Evolutionary conservation across 1,140 invertebrate genomes (phyloP), one percentile per base, ranked within the genome.

Genomic region (Leptopilina boulardi): DNA sequence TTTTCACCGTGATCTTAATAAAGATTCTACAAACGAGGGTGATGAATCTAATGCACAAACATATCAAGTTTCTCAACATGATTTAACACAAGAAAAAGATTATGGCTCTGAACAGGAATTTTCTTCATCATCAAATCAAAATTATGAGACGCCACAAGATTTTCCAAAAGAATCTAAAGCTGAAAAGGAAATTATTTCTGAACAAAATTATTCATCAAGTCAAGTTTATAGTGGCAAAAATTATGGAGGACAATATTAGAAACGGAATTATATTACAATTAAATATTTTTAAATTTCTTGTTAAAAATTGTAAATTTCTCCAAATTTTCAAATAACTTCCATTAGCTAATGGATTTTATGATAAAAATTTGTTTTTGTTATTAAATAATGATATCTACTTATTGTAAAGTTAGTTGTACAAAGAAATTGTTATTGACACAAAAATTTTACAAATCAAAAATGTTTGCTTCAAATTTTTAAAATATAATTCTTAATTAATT

Each of bases 31-130:
- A 26, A 70, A 75, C 78, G 75, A 38, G 26, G 56, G 51, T 4
- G 51, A 66, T 76, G 78, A 81, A 66, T 66, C 59, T 66, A 66
- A 15, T n/a, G 23, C 15, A 18, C 21, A 26, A 66, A 66, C 10
- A 13, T 66, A 34, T 15, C 23, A 66, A 66, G 59, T 30, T 2
- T 66, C 59, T 30, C 59, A 34, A n/a, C 26, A 30, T 5, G 59
- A 66, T 30, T 66, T 66, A 11, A n/a, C 4, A 1, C 26, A n/a
- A 13, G 23, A n/a, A 34, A 66, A 66, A 34, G 21, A 66, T 66
- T 66, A 8, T 30, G 23, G 11, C 15, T 3, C 59, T 13, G 59
- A 30, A n/a, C 23, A 6, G 4, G 26, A 34, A 30, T 66, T 30
- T 66, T 26, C 56, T 66, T 26, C 56, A 59, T 15, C 59, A 21